Evolutionary conservation across 2,888 invertebrate genomes (phyloP).

Genomic region (Apotomis betuletana): DNA sequence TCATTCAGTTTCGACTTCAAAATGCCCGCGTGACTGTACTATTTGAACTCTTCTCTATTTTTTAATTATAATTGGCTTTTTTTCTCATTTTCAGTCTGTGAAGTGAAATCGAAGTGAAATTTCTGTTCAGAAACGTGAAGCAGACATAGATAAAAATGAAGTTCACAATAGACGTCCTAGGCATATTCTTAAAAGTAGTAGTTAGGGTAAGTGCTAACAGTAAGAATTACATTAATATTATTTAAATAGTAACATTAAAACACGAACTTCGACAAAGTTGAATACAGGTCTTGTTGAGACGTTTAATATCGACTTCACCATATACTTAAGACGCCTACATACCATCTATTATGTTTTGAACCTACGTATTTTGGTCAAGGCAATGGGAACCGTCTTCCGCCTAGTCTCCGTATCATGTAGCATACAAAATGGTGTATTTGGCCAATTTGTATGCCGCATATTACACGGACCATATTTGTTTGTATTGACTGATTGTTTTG

Average conservation of each 20-base stretch:
- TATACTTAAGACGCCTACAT: not conserved
- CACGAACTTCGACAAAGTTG: too few relatives aligned
- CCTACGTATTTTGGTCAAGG: conserved; percentile 27
- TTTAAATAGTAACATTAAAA: too few relatives aligned
- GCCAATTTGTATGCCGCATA: not conserved
- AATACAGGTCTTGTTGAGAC: too few relatives aligned
- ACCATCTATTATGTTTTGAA: not conserved
- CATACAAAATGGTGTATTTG: conserved; percentile 26
- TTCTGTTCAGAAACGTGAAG: conserved; percentile 47
- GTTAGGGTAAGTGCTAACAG: conserved; percentile 70
- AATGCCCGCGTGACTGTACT: conserved; percentile 48
- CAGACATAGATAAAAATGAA: conserved; percentile 67
- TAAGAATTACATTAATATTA: too few relatives aligned
- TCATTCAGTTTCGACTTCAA: conserved; percentile 43
- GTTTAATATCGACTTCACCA: not conserved
- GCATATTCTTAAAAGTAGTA: conserved; percentile 80
- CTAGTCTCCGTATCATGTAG: not conserved
- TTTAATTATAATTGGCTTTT: conserved; percentile 52
- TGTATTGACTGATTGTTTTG: conserved; percentile 10
- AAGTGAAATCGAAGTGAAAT: conserved; percentile 69
- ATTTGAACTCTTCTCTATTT: conserved; percentile 22
- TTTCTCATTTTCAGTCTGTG: conserved; percentile 68
- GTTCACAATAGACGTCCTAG: conserved; percentile 80
- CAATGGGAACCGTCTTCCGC: conserved; percentile 26
- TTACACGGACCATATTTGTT: conserved; percentile 12